A percentile compares a stretch with the other conserved stretches of the same genome.
Evolutionary conservation across 2,113 vertebrate genomes (phyloP).

Genomic region (Hippolais icterina): DNA sequence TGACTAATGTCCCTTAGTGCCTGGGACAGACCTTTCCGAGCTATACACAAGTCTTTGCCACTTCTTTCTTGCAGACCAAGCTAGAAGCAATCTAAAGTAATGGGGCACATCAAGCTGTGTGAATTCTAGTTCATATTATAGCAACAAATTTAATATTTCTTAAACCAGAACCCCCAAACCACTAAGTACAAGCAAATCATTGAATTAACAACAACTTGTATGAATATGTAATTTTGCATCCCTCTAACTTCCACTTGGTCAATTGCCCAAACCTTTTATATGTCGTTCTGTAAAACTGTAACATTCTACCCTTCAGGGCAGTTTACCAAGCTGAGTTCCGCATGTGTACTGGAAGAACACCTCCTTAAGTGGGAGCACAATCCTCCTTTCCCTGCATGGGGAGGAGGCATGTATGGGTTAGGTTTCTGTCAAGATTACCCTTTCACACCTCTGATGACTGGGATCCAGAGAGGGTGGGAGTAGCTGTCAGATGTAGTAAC

Average conservation of each 20-base stretch:
- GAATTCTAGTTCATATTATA: not conserved
- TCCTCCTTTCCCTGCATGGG: not conserved
- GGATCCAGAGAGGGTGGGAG: rapidly evolving
- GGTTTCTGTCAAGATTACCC: not conserved
- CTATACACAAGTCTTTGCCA: not conserved
- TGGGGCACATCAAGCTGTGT: not conserved
- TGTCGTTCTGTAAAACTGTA: not conserved
- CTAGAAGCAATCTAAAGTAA: not conserved
- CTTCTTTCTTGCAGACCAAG: not conserved
- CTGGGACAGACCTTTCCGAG: not conserved
- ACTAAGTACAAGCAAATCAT: not conserved
- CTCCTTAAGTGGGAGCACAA: not conserved
- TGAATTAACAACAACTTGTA: not conserved
- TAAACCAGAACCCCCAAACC: not conserved
- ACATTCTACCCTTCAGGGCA: not conserved
- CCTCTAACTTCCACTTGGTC: not conserved
- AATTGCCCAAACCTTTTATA: not conserved
- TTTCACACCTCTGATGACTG: not conserved
- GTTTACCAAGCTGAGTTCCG: not conserved
- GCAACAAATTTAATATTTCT: not conserved
- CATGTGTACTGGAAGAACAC: rapidly evolving
- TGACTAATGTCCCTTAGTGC: not conserved
- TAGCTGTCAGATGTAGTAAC: not conserved
- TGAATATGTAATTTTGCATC: not conserved
- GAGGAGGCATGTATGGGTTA: not conserved